Evolutionary conservation across 2,888 invertebrate species (phyloP).

Genomic region (Lepidonotus clava): DNA sequence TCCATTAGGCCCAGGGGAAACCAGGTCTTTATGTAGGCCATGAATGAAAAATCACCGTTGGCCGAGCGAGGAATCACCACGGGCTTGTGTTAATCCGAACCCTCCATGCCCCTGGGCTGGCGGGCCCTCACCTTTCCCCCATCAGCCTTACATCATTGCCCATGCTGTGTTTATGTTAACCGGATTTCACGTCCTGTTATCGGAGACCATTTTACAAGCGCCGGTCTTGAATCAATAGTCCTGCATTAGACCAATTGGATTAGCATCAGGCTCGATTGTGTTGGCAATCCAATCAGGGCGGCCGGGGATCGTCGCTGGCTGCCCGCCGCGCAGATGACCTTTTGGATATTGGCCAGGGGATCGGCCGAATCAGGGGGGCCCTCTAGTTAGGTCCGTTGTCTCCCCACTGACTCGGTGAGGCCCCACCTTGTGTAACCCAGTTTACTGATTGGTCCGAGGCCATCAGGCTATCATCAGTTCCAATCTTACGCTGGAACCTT

Average conservation of each 20-base stretch:
- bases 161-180: constrained; percentile 34
- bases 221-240: constrained; percentile 28
- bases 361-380: too few species aligned
- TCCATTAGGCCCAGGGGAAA: too few species aligned
- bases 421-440: too few species aligned
- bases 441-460: too few species aligned
- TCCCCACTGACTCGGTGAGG: too few species aligned
- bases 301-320: background rate
- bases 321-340: background rate
- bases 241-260: constrained; percentile 49
- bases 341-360: background rate
- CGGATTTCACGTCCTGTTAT: constrained; percentile 29
- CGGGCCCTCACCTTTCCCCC: background rate
- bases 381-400: too few species aligned
- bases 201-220: constrained; percentile 19
- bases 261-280: constrained; percentile 24
- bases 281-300: constrained; percentile 36
- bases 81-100: too few species aligned
- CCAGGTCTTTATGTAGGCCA: background rate
- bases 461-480: too few species aligned
- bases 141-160: background rate
- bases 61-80: too few species aligned
- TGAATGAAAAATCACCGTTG: background rate
- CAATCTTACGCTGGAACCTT: too few species aligned
- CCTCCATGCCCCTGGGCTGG: background rate